Evolutionary conservation across 2,888 invertebrate genomes (phyloP).

Genomic region (Andrena trimmerana): DNA sequence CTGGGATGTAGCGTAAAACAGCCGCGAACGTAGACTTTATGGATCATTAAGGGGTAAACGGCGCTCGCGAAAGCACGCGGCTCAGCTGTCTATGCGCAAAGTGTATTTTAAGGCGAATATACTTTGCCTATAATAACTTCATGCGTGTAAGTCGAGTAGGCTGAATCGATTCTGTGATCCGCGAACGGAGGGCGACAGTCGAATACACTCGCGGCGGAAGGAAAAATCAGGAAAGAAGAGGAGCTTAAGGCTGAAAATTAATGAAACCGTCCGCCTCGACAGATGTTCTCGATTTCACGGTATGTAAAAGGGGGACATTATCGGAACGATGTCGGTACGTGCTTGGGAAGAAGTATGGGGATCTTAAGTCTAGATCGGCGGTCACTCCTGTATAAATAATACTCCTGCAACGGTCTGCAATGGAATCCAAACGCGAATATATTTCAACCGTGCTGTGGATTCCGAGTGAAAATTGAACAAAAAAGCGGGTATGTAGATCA

Average conservation of each 20-base stretch:
- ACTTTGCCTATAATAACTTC: conserved; percentile 27
- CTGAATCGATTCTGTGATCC: background rate
- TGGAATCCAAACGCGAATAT: conserved; percentile 7
- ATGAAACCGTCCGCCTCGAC: conserved; percentile 42
- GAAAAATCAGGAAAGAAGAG: background rate
- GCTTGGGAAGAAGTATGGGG: conserved; percentile 48
- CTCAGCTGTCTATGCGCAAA: conserved; percentile 5
- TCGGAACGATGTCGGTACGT: conserved; percentile 36
- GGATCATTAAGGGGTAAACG: conserved; percentile 58
- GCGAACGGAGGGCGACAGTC: background rate
- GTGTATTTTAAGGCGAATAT: conserved; percentile 34
- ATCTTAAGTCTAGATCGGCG: conserved; percentile 32
- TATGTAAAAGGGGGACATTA: conserved; percentile 47
- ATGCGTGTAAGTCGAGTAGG: background rate
- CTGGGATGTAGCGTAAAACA: conserved; percentile 36
- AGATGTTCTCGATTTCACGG: conserved; percentile 52
- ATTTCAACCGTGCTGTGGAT: background rate
- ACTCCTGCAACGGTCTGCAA: background rate
- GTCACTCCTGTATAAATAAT: conserved; percentile 37
- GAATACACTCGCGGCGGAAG: too few species aligned
- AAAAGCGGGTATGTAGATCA: conserved; percentile 16
- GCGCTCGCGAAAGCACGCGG: conserved; percentile 2
- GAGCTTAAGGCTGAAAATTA: conserved; percentile 22
- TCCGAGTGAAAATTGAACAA: background rate
- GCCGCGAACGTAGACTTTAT: conserved; percentile 53